Evolutionary conservation across 2,888 invertebrate species (phyloP).

Genomic region (Drosophila kuntzei): DNA sequence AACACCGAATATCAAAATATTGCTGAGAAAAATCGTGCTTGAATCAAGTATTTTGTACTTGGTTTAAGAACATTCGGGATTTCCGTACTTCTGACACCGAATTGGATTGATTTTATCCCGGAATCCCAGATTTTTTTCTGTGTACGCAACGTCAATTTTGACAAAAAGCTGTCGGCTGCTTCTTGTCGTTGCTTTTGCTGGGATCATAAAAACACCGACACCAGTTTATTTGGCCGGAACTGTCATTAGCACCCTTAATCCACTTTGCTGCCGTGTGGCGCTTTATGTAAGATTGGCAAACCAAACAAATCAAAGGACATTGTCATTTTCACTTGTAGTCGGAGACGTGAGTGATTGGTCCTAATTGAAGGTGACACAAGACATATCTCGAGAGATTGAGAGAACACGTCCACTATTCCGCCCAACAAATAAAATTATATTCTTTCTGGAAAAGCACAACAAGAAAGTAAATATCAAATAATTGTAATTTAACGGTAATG

Average conservation of each 20-base stretch:
- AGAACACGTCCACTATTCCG: neutral
- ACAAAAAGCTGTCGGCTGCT: constrained; percentile 70
- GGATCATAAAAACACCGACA: constrained; percentile 57
- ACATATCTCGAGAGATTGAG: constrained; percentile 1
- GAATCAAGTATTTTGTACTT: no score
- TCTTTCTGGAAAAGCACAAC: neutral
- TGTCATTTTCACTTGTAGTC: constrained; percentile 47
- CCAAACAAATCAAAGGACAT: constrained; percentile 73
- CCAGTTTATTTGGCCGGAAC: constrained; percentile 49
- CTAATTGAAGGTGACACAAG: constrained; percentile 57
- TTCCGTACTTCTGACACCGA: no score
- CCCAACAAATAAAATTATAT: constrained; percentile 10
- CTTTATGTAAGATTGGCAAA: constrained; percentile 64
- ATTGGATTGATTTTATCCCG: no score
- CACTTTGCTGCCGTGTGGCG: constrained; percentile 62
- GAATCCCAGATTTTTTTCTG: no score
- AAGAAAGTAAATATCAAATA: constrained; percentile 19
- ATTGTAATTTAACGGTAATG: constrained; percentile 7
- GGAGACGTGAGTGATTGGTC: constrained; percentile 44
- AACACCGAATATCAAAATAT: no score
- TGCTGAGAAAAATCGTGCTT: no score
- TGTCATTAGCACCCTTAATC: constrained; percentile 77
- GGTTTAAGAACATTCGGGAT: no score
- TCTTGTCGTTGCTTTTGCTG: constrained; percentile 19
- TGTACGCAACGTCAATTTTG: constrained; percentile 71